phyloP scores from a whole-genome alignment of 2,888 invertebrate species.

The Hartigia nigra region DNA sequence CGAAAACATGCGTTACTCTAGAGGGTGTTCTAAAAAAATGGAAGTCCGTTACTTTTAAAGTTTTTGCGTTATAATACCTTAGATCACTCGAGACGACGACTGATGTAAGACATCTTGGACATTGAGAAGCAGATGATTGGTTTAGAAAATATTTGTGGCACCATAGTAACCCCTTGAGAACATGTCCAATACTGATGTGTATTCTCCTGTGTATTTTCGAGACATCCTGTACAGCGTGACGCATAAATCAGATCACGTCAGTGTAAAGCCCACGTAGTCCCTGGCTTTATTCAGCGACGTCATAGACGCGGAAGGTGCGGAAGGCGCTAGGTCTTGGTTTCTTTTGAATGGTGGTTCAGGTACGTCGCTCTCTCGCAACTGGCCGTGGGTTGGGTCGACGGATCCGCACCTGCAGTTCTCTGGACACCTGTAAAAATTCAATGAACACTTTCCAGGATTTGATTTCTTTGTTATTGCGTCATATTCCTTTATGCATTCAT shows the following conservation, averaged over 20 bases:
- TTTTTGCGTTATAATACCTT: background rate
- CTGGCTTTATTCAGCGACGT: slow-evolving; percentile 1
- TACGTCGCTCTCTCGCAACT: background rate
- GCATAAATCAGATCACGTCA: background rate
- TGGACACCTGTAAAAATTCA: slow-evolving; percentile 35
- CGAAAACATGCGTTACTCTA: background rate
- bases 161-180: background rate
- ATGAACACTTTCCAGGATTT: slow-evolving; percentile 20
- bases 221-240: background rate
- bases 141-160: background rate
- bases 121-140: background rate
- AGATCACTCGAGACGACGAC: background rate
- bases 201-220: background rate
- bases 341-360: background rate
- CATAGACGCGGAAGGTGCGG: background rate
- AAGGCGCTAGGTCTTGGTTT: slow-evolving; percentile 25
- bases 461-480: slow-evolving; percentile 11
- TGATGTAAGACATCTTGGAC: background rate
- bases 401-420: slow-evolving; percentile 32
- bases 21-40: background rate
- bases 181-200: background rate
- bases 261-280: slow-evolving; percentile 4
- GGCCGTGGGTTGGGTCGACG: slow-evolving; percentile 3
- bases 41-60: background rate
- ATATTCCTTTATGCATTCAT: background rate